Conservation (phyloP, 2,888 invertebrate genomes). For the Alentia gelatinosa region DNA sequence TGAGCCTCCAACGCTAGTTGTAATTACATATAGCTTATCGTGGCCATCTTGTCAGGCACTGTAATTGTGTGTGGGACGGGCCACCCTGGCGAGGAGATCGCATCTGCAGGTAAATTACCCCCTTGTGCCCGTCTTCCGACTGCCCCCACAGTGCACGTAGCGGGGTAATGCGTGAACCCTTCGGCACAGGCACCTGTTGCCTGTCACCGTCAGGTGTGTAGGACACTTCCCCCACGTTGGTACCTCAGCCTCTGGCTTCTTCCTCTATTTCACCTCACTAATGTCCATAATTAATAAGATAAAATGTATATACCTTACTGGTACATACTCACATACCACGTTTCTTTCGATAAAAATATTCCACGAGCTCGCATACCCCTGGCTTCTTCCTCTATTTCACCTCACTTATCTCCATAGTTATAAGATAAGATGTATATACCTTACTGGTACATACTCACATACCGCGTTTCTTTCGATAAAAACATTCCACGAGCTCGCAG, state of each 20-base stretch:
- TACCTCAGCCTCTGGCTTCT: too few species aligned
- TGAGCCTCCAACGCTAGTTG: background rate
- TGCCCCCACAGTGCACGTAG: background rate
- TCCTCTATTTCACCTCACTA: background rate
- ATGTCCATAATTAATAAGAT: too few species aligned
- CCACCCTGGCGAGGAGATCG: background rate
- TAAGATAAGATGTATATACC: too few species aligned
- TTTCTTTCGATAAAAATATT: too few species aligned
- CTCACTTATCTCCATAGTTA: too few species aligned
- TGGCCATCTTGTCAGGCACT: background rate
- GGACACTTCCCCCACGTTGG: background rate
- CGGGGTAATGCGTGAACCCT: background rate
- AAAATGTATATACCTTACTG: too few species aligned
- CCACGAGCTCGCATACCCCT: too few species aligned
- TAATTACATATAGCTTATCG: background rate
- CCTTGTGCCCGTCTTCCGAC: background rate
- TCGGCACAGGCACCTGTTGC: background rate
- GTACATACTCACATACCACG: too few species aligned
- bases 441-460: too few species aligned
- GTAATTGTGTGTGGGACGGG: background rate
- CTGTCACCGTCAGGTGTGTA: background rate
- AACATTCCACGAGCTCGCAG: too few species aligned
- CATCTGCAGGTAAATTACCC: background rate
- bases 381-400: background rate
- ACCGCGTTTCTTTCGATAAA: too few species aligned